Base-by-base conservation (phyloP, 2,888 invertebrate species). In the Clanis bilineata region DNA sequence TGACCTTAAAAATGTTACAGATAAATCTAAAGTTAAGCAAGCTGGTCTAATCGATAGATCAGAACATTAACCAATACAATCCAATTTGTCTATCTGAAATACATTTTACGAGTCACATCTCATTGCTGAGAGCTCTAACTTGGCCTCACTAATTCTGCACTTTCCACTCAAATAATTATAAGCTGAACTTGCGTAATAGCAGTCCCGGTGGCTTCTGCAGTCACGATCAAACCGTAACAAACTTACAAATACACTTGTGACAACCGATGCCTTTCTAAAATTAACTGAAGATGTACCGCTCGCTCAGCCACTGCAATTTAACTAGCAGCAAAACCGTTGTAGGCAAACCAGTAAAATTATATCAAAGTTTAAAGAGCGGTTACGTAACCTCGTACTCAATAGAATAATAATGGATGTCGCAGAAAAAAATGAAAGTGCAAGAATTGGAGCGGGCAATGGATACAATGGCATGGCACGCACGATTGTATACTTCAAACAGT, bases 371-470 rank as follows among this genome's bases (percentile, higher is more conserved):
- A 85, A 85, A 89, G 82, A 79, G 83, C 65, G 82, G 83, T 91
- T 91, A 84, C 87, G 71, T 83, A 91, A 91, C 91, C 91, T 91
- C 90, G 91, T 85, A 75, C 90, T 78, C 86, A 86, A 90, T 90
- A 87, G 81, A 82, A 87, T 88, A 86, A 88, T 88, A 86, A 90
- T 87, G 80, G 90, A 87, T 88, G 90, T 88, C 89, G 86, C 88
- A 79, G 82, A 86, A 88, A 88, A 90, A 90, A 91, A 86, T 79
- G 90, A 90, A 91, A 90, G 90, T 84, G 79, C 65, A 85, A 79
- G 82, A 90, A 89, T 83, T 86, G 77, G 90, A 90, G 88, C 90
- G 85, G 77, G 79, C 79, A 86, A 86, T 82, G 78, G 84, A 86
- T 73, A 91, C 90, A 91, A 90, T 88, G 86, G 86, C 86, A 78